Evolutionary conservation across 2,113 vertebrate species (phyloP).

Genomic region (Triplophysa tibetana): DNA sequence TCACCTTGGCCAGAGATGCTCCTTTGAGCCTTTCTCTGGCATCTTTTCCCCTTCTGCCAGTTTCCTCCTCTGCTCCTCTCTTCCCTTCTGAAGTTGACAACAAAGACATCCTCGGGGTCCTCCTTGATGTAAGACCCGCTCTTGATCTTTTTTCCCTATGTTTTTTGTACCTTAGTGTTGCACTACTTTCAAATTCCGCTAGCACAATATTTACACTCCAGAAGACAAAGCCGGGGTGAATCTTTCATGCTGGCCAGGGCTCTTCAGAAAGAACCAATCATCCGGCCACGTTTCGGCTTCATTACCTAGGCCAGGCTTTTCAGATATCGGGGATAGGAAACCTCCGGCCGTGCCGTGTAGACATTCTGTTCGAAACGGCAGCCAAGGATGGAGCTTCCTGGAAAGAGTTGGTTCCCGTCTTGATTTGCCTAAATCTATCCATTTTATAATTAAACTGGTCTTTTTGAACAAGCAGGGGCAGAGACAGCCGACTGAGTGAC

Average conservation of each 20-base stretch:
- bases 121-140: constrained; percentile 99
- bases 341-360: not conserved
- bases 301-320: constrained; percentile 57
- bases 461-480: not conserved
- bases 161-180: constrained; percentile 99
- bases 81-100: constrained; percentile 99
- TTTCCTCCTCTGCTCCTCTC: constrained; percentile 99
- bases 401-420: not conserved
- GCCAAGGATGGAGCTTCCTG: not conserved
- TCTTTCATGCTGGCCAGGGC: constrained; percentile 77
- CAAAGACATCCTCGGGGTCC: constrained; percentile 99
- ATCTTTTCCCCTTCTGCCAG: constrained; percentile 99
- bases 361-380: not conserved
- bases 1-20: constrained; percentile 98
- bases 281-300: constrained; percentile 50
- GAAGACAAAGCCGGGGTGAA: constrained; percentile 92
- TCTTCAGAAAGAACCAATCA: constrained; percentile 71
- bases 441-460: constrained; percentile 39
- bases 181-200: constrained; percentile 98
- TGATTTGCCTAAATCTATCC: constrained; percentile 13
- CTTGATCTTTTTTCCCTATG: constrained; percentile 95
- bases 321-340: constrained; percentile 56
- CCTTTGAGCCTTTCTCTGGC: constrained; percentile 99
- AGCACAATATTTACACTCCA: constrained; percentile 99
- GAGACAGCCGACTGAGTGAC: not conserved